Evolutionary conservation across 2,888 invertebrate species (phyloP).

Genomic region (Phortica magna): DNA sequence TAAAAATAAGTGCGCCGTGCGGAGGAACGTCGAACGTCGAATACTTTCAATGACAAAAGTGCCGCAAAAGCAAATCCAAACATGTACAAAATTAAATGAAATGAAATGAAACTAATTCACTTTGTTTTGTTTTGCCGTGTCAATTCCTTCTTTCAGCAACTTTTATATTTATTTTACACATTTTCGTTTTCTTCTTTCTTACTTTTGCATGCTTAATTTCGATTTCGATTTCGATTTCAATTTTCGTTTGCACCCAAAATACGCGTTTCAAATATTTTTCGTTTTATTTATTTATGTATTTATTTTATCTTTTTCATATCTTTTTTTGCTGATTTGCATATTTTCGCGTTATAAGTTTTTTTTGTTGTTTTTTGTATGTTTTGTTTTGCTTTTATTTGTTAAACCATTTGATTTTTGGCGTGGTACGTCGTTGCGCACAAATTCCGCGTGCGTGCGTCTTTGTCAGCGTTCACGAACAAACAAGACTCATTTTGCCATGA

Average conservation of each 20-base stretch:
- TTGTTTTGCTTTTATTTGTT: constrained; percentile 36
- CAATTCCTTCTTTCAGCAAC: not conserved
- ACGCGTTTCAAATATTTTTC: not conserved
- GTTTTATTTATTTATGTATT: no score
- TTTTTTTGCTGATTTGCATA: constrained; percentile 28
- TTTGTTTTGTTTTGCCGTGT: not conserved
- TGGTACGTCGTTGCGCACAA: constrained; percentile 59
- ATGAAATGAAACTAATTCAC: not conserved
- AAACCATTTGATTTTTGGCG: constrained; percentile 27
- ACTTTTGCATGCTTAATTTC: not conserved
- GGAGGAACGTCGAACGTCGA: no score
- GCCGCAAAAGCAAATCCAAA: not conserved
- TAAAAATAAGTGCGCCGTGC: no score
- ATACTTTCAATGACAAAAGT: not conserved
- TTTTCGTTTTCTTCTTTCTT: not conserved
- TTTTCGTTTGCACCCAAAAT: not conserved
- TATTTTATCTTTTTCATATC: not conserved
- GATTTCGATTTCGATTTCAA: no score
- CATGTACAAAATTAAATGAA: not conserved
- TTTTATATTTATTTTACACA: not conserved
- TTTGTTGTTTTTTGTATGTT: constrained; percentile 37
- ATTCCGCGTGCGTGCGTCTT: constrained; percentile 63
- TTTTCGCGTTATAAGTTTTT: constrained; percentile 26
- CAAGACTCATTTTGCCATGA: constrained; percentile 41
- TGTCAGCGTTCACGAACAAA: constrained; percentile 59